These are phyloP conservation scores for Prionace glauca DNA, from an alignment of 2,797 vertebrate species.

Conservation along the genomic window DNA sequence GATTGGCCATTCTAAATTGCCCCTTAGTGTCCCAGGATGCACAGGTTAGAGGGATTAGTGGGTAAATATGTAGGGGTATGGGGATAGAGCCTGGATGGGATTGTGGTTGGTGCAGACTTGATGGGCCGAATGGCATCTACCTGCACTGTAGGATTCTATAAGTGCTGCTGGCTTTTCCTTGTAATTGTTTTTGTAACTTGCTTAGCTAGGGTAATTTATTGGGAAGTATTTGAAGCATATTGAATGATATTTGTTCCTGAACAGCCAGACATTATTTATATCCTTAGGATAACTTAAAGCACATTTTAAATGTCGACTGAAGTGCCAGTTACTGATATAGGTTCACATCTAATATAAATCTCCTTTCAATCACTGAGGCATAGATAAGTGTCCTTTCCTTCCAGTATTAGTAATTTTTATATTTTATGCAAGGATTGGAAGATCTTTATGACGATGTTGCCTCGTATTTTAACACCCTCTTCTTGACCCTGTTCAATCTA, in stretches of 20 bases:
- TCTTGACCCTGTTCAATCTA: conserved; percentile 24
- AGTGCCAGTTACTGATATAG: conserved; percentile 12
- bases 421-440: neutral
- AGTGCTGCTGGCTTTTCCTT: neutral
- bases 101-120: too few species aligned
- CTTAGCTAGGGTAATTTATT: neutral
- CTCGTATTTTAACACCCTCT: neutral
- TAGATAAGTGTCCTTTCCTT: neutral
- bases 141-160: too few species aligned
- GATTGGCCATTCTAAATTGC: too few species aligned
- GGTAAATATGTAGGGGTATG: too few species aligned
- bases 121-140: too few species aligned
- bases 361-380: conserved; percentile 12
- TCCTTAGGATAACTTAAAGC: neutral
- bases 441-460: neutral
- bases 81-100: too few species aligned
- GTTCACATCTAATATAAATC: conserved; percentile 20
- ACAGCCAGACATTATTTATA: neutral
- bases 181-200: neutral
- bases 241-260: neutral
- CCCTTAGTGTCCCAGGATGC: too few species aligned
- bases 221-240: neutral
- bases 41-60: too few species aligned
- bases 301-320: conserved; percentile 17
- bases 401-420: neutral